Conservation (phyloP, 2,797 vertebrate genomes). For the Propithecus perrieri region DNA sequence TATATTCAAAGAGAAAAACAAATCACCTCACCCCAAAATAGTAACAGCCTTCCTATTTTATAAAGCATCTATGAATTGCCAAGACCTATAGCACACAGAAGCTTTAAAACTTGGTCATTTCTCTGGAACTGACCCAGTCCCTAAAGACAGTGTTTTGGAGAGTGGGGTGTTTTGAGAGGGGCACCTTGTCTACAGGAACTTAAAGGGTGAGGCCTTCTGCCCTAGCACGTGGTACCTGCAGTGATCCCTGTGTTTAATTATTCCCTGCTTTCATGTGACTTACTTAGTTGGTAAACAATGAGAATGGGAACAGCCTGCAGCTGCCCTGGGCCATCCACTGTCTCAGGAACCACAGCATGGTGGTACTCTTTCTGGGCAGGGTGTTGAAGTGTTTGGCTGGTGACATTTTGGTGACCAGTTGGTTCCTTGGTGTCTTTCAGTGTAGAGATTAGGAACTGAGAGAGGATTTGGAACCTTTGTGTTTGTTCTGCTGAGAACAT, state of each 20-base stretch:
- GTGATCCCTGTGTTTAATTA: background rate
- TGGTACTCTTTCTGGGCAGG: background rate
- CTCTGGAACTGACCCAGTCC: background rate
- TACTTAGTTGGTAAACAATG: background rate
- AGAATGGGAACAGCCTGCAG: background rate
- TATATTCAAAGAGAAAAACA: conserved; percentile 36
- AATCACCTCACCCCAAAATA: background rate
- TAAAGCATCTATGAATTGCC: background rate
- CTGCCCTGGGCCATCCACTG: background rate
- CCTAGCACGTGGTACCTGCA: background rate
- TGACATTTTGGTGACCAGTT: conserved; percentile 59
- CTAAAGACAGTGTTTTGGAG: conserved; percentile 45
- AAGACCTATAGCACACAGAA: background rate
- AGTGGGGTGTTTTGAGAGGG: background rate
- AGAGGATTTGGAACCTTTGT: background rate
- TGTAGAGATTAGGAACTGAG: conserved; percentile 47
- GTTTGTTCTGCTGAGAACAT: background rate
- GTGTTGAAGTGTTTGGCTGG: background rate
- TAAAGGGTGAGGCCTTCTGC: background rate
- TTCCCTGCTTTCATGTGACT: conserved; percentile 32
- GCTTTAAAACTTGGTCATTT: background rate
- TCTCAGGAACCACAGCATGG: background rate
- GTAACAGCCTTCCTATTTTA: background rate
- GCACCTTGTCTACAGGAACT: background rate
- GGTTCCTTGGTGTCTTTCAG: conserved; percentile 51